Percentiles rank a stretch among this genome's conserved stretches.
These are phyloP conservation scores for Actinernus sp. DNA, from an alignment of 92 coral and sea anemone genomes.

Conservation along the genomic window DNA sequence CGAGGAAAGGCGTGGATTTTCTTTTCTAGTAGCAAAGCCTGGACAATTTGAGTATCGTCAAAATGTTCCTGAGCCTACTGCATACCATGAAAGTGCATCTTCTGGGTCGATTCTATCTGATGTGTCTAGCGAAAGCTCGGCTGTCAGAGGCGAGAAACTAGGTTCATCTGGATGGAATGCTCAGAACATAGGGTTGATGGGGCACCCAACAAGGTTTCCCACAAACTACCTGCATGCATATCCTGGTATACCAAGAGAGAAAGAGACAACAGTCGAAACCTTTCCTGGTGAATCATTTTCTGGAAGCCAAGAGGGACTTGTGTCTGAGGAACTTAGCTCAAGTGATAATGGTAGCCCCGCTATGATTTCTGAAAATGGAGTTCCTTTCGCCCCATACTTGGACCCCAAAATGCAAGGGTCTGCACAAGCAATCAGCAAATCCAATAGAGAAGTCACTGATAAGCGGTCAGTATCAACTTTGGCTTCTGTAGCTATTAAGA, in stretches of 20 bases:
- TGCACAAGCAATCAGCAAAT: background rate
- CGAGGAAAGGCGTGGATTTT: background rate
- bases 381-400: constrained; percentile 1
- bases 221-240: background rate
- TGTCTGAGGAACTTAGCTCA: constrained; percentile 37
- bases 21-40: too few species aligned
- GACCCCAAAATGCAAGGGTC: background rate
- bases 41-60: too few species aligned
- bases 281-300: constrained; percentile 40
- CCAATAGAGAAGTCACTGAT: constrained; percentile 2
- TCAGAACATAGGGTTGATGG: too few species aligned
- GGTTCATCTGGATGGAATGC: background rate
- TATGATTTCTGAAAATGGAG: background rate
- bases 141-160: background rate
- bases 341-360: constrained; percentile 3
- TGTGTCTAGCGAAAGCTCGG: background rate
- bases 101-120: background rate
- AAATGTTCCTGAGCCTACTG: background rate
- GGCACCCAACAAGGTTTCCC: background rate
- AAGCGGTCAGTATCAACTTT: constrained; percentile 3
- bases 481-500: background rate
- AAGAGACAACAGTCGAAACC: constrained; percentile 33
- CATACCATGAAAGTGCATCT: background rate
- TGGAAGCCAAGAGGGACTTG: constrained; percentile 21
- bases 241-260: background rate